Base-by-base conservation (phyloP, 2,888 invertebrate species). In the Leuctra nigra region DNA sequence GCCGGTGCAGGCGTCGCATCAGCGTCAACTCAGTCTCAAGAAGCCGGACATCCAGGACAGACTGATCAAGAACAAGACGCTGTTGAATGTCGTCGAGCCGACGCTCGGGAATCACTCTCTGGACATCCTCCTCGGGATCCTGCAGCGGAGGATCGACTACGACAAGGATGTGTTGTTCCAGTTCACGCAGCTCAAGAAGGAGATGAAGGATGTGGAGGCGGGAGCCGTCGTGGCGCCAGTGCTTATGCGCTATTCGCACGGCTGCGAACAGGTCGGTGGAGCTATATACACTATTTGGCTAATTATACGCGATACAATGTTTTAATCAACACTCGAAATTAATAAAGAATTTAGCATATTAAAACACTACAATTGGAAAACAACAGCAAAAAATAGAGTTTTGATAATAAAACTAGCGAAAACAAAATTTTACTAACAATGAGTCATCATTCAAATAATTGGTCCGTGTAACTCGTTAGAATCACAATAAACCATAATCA, bases 21-120 rank as follows among this genome's bases (percentile, higher is more conserved):
- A 94, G 72, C 78, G 94, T 22, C 83, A 93, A 47, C 75, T 95
- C 61, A 88, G 91, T 52, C 78, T 93, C 56, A 84, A 84, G 53
- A 87, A 90, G 67, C 81, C 83, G 7, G 93, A 94, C 69, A 91
- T 95, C 52, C 93, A 94, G 70, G 85, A 91, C 63, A 76, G 94
- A 1, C 77, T 95, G 55, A 93, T 94, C 66, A 92, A 93, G 74
- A 94, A 95, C 74, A 92, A 93, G 73, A 87, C 91, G 0, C 75
- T 94, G 35, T 76, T 92, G 60, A 93, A 77, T 64, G 74, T 76
- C 7, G 72, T 77, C 13, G 77, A 78, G 63, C 77, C 92, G 46
- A 84, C 90, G 58, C 76, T 93, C 64, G 89, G 89, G 68, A 90
- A 90, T 69, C 86, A 87, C 25, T 84, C 85, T 2, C 70, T 93